A percentile compares a stretch with the other conserved stretches of the same genome.
These are phyloP conservation scores for Nymphicus hollandicus DNA, from an alignment of 2,113 vertebrate genomes.

Conservation along the genomic window DNA sequence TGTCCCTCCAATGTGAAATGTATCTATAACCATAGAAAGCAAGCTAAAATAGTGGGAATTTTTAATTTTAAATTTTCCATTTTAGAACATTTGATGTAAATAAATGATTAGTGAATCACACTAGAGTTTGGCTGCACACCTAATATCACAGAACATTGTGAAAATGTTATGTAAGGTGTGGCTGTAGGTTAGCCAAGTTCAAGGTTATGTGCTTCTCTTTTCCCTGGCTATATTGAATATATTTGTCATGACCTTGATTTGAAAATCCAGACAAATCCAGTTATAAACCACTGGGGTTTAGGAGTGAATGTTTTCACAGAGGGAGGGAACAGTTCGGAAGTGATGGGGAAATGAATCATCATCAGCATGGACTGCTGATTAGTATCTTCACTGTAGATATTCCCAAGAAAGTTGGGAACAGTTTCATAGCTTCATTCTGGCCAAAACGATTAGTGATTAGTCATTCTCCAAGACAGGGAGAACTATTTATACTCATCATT, in stretches of 20 bases:
- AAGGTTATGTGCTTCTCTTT: not conserved
- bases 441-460: not conserved
- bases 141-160: not conserved
- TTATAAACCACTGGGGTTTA: not conserved
- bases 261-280: not conserved
- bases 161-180: not conserved
- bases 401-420: not conserved
- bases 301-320: not conserved
- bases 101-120: not conserved
- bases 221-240: not conserved
- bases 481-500: not conserved
- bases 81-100: not conserved
- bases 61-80: not conserved
- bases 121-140: not conserved
- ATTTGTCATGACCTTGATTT: not conserved
- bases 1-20: not conserved
- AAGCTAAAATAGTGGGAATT: not conserved
- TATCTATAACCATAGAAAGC: not conserved
- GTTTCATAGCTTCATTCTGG: not conserved
- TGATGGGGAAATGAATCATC: not conserved
- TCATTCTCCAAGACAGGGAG: not conserved
- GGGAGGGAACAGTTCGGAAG: not conserved
- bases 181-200: not conserved
- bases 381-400: not conserved
- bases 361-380: not conserved